phyloP scores from a whole-genome alignment of 2,113 vertebrate genomes.

The Reinhardtius hippoglossoides region DNA sequence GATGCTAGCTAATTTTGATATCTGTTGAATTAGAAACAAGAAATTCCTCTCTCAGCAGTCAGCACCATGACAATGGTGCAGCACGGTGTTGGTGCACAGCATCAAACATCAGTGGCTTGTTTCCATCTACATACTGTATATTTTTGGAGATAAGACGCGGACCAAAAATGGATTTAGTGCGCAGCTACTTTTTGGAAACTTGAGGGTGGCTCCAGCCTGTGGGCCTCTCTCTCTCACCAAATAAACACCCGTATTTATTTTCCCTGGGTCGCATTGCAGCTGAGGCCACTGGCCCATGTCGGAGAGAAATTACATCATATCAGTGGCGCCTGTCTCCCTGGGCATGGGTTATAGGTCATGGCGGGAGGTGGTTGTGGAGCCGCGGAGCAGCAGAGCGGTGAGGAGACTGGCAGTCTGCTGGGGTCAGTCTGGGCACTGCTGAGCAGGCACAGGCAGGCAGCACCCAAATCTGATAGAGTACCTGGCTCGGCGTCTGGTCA shows the following conservation, averaged over 20 bases:
- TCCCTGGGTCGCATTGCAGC: conserved; percentile 59
- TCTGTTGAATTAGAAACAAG: background rate
- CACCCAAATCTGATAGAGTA: conserved; percentile 22
- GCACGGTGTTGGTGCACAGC: background rate
- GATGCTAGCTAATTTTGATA: background rate
- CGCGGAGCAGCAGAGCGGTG: conserved; percentile 55
- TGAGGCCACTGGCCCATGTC: conserved; percentile 49
- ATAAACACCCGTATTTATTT: conserved; percentile 73
- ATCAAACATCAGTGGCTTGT: conserved; percentile 9
- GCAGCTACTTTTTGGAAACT: conserved; percentile 31
- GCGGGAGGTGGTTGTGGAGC: conserved; percentile 58
- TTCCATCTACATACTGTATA: conserved; percentile 3
- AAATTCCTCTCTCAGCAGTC: background rate
- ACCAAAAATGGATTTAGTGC: conserved; percentile 11
- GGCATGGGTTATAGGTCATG: conserved; percentile 70
- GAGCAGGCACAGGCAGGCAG: conserved; percentile 46
- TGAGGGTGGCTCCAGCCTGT: conserved; percentile 1
- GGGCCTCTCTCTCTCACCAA: conserved; percentile 40
- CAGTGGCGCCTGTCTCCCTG: conserved; percentile 69
- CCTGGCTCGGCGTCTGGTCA: conserved; percentile 21
- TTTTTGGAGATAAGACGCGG: conserved; percentile 7
- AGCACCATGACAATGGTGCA: background rate
- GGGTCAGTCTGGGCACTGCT: conserved; percentile 64
- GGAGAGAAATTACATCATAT: conserved; percentile 61
- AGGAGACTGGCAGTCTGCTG: conserved; percentile 70